Base-by-base conservation (phyloP, 2,888 invertebrate genomes). In the Drosophila antonietae region DNA sequence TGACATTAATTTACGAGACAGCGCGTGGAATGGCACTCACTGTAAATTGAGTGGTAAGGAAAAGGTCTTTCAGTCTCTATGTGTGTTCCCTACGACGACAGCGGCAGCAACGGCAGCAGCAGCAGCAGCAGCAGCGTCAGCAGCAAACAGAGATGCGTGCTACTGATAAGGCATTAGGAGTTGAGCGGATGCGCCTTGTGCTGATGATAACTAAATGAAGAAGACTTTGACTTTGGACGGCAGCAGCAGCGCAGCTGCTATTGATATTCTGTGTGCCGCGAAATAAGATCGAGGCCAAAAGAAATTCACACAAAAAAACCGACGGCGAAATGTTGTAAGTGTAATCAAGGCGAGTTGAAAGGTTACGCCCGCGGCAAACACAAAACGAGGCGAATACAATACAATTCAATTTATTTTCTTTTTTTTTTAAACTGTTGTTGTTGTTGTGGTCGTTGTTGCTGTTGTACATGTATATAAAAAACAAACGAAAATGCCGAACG, bases 1-100 rank as follows among this genome's bases (percentile, higher is more conserved):
- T 90, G 90, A 89, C 88, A 85, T 89, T 90, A 76, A 89, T 90
- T 90, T 90, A 90, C 83, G 89, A 80, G 82, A 82, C 88, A 80
- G 77, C 78, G 79, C 78, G 75, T 35, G 75, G 80, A 85, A 85
- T 76, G 76, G 76, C 73, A 87, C 83, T 79, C 73, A 51, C 51
- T 73, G 74, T 69, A 69, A 85, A 88, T 85, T 81, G 80, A 83
- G 81, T 81, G 75, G 83, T 86, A 70, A 62, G 23, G 23, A 43
- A 37, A 47, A 59, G 55, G 39, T 55, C 41, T 55, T 18, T 56
- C 66, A 73, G 68, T 66, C 63, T 72, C 68, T 68, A 44, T 57
- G 71, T 70, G 81, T 74, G 75, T 58, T 80, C 69, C 67, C 69
- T 56, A 68, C 80, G 73, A 69, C 83, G 72, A 67, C 81, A 67